Percentiles rank a stretch among this genome's conserved stretches.
These are phyloP conservation scores for Pygoscelis antarcticus DNA, from an alignment of 2,113 vertebrate species.

Conservation along the genomic window DNA sequence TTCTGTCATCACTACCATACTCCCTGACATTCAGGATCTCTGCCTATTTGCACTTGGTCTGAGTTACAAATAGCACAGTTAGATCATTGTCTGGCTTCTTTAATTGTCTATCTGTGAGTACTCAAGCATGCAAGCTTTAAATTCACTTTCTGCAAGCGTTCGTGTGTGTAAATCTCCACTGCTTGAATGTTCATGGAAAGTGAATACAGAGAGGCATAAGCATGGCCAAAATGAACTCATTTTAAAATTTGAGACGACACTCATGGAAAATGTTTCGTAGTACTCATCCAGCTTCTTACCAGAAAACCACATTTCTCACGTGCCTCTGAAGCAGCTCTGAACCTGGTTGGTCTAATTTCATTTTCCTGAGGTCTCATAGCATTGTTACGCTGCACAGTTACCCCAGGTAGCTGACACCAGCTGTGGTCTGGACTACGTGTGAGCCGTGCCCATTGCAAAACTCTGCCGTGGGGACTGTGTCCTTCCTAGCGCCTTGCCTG, in stretches of 20 bases:
- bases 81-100: slow-evolving; percentile 15
- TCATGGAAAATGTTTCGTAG: not conserved
- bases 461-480: not conserved
- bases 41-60: slow-evolving; percentile 1
- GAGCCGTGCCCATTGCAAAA: not conserved
- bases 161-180: not conserved
- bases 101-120: slow-evolving; percentile 21
- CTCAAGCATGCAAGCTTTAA: not conserved
- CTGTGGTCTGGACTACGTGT: not conserved
- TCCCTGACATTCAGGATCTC: not conserved
- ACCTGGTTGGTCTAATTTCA: not conserved
- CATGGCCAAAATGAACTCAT: not conserved
- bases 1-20: not conserved
- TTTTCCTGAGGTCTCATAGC: not conserved
- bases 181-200: not conserved
- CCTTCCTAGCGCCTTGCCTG: not conserved
- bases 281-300: not conserved
- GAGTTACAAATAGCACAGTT: slow-evolving; percentile 31
- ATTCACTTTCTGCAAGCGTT: not conserved
- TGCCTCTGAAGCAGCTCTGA: not conserved
- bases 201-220: not conserved
- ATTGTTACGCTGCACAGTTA: fast-evolving
- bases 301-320: not conserved
- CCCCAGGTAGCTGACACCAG: not conserved
- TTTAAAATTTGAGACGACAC: not conserved